phyloP scores from a whole-genome alignment of 2,888 invertebrate species.

The Lepidochrysops patricia region DNA sequence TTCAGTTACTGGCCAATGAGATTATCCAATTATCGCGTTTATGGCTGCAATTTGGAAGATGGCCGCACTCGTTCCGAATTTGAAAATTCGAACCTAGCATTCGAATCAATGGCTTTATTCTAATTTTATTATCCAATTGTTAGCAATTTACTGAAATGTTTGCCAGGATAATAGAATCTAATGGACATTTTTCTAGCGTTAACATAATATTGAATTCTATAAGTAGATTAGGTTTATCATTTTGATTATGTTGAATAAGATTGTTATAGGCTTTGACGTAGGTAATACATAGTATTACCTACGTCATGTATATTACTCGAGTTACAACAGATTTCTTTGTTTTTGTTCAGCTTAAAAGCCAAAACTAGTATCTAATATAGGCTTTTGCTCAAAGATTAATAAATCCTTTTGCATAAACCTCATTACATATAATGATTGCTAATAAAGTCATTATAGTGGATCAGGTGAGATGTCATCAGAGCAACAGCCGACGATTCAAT shows the following conservation, averaged over 20 bases:
- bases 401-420: neutral
- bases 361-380: too few relatives aligned
- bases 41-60: slow-evolving; percentile 63
- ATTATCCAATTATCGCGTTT: slow-evolving; percentile 63
- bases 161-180: slow-evolving; percentile 16
- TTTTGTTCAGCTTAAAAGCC: too few relatives aligned
- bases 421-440: slow-evolving; percentile 16
- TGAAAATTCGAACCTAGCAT: slow-evolving; percentile 53
- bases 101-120: slow-evolving; percentile 59
- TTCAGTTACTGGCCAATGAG: slow-evolving; percentile 64
- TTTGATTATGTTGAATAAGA: too few relatives aligned
- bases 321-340: too few relatives aligned
- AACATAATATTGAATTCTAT: neutral
- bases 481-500: slow-evolving; percentile 67
- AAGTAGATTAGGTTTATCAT: too few relatives aligned
- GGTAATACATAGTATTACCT: too few relatives aligned
- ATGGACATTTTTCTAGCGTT: slow-evolving; percentile 8
- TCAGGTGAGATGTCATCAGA: slow-evolving; percentile 32
- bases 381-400: neutral
- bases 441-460: slow-evolving; percentile 27
- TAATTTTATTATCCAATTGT: slow-evolving; percentile 56
- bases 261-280: too few relatives aligned
- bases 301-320: too few relatives aligned
- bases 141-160: slow-evolving; percentile 22
- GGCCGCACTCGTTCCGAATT: slow-evolving; percentile 54